Base-by-base conservation (phyloP, 2,888 invertebrate genomes). In the Amphipoea oculea region DNA sequence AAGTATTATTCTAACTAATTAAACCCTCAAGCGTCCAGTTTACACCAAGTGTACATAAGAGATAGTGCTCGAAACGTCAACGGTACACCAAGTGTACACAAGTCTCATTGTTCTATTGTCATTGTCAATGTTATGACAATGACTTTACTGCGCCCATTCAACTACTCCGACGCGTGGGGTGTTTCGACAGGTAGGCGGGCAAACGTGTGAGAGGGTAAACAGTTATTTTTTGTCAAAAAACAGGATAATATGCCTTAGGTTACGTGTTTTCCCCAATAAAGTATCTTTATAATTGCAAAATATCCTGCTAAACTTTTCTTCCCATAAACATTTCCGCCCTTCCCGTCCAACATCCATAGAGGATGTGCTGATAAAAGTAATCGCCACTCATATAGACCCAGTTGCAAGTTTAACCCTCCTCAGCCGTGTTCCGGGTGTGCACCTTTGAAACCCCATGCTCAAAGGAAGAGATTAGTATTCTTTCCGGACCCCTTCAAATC, bases 381-480 rank as follows among this genome's bases (percentile, higher is more conserved):
- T 82, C 68, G 29, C 72, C 69, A 48, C 67, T 78, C 73, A 70
- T 70, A 72, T 51, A 62, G n/a, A 40, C 73, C 82, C 62, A 63
- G 60, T 73, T 65, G 57, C 54, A 82, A 75, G 69, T 74, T 63
- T 20, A 74, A 69, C 82, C 78, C 57, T 82, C 54, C 42, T 82
- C 71, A 48, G n/a, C 60, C 29, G n/a, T 65, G 68, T 83, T 78
- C 77, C 81, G 78, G 78, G 73, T 42, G 71, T 78, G 73, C 81
- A 86, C 68, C 76, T 84, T 74, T 76, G 45, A 57, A 23, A n/a
- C 75, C 51, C 67, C 40, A 36, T 74, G 60, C 67, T 77, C 69
- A 48, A 67, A 72, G 60, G 80, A 74, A 83, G 78, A 84, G 73
- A 86, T 87, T 84, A 82, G 78, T 78, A 82, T 88, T 84, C 77